A percentile compares a stretch with the other conserved stretches of the same genome.
phyloP scores from a whole-genome alignment of 2,113 vertebrate genomes.

The Zosterops borbonicus region DNA sequence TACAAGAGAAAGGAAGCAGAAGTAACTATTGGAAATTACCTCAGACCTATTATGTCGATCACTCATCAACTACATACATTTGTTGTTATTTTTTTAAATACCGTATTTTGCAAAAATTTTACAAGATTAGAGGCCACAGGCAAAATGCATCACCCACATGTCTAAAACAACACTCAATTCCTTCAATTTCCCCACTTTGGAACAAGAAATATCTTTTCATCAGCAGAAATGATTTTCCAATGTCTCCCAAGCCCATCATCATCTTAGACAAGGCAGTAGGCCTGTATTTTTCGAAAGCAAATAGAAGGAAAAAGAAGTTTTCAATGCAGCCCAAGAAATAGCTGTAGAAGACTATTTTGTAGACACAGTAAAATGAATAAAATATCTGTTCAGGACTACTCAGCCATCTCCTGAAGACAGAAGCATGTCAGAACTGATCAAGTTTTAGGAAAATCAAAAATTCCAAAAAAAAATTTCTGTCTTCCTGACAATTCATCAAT shows the following conservation, averaged over 20 bases:
- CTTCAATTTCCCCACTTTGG: background rate
- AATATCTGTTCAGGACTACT: background rate
- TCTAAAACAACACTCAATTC: background rate
- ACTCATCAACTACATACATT: background rate
- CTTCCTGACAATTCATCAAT: background rate
- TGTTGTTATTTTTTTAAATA: background rate
- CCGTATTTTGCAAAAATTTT: background rate
- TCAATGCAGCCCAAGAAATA: background rate
- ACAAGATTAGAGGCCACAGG: background rate
- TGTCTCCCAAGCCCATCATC: background rate
- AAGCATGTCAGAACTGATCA: background rate
- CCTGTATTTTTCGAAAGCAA: background rate
- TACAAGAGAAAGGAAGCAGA: background rate
- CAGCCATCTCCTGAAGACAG: background rate
- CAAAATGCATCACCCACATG: background rate
- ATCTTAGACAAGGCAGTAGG: background rate
- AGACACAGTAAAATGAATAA: background rate
- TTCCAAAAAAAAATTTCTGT: background rate
- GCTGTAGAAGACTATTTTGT: background rate
- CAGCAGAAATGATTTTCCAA: background rate
- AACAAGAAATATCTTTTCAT: background rate
- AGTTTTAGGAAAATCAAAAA: background rate
- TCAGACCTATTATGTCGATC: background rate
- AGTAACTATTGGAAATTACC: background rate
- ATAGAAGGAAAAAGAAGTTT: background rate